These are phyloP conservation scores for Petaurus breviceps DNA, from an alignment of 2,113 vertebrate species.

Conservation along the genomic window DNA sequence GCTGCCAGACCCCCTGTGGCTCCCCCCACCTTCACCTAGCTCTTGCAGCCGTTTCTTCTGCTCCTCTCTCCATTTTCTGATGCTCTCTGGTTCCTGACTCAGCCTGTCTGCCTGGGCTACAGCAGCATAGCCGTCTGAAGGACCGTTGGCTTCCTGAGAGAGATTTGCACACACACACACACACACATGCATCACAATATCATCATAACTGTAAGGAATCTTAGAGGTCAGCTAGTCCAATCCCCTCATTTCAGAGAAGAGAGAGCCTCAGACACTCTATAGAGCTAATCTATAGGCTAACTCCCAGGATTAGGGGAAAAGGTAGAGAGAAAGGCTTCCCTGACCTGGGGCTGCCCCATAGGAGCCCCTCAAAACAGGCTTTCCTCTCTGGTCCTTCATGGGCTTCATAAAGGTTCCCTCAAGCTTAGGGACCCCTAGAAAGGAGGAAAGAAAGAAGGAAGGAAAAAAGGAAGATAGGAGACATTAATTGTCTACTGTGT, in stretches of 20 bases:
- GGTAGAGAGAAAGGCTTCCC: neutral
- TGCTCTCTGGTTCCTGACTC: conserved; percentile 97
- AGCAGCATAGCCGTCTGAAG: conserved; percentile 92
- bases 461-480: neutral
- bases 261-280: neutral
- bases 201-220: neutral
- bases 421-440: neutral
- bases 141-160: conserved; percentile 91
- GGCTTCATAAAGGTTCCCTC: neutral
- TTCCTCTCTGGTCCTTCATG: neutral
- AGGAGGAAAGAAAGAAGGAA: neutral
- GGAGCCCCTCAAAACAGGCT: neutral
- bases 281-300: neutral
- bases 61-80: conserved; percentile 98
- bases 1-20: neutral
- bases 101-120: conserved; percentile 93
- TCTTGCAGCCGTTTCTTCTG: conserved; percentile 94
- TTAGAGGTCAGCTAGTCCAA: neutral
- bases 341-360: neutral
- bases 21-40: conserved; percentile 86
- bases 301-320: neutral
- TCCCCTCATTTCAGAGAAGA: neutral
- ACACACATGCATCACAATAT: conserved; percentile 5
- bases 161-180: conserved; percentile 5
- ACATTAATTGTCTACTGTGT: neutral